phyloP scores from a whole-genome alignment of 92 coral and sea anemone genomes.

The Porites divaricata region DNA sequence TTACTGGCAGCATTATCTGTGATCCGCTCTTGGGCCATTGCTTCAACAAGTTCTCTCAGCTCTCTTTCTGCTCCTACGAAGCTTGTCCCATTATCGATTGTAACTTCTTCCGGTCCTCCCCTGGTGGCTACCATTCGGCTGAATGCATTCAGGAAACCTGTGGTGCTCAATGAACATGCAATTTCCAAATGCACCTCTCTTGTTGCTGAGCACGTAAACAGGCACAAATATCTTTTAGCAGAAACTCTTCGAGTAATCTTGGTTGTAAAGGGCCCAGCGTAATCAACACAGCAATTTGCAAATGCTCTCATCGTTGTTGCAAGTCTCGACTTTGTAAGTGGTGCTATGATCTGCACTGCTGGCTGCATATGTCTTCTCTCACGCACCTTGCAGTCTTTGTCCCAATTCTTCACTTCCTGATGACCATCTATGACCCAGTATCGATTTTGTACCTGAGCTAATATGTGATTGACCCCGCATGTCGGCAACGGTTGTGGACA shows the following conservation, averaged over 20 bases:
- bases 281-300: conserved; percentile 36
- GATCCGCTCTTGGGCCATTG: conserved; percentile 16
- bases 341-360: conserved; percentile 41
- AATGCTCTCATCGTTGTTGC: conserved; percentile 51
- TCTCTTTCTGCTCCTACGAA: neutral
- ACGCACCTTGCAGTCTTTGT: conserved; percentile 10
- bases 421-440: conserved; percentile 25
- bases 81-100: neutral
- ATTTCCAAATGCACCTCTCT: conserved; percentile 44
- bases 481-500: neutral
- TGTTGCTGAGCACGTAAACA: conserved; percentile 35
- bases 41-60: conserved; percentile 16
- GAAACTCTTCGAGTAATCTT: conserved; percentile 42
- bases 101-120: conserved; percentile 18
- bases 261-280: conserved; percentile 38
- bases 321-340: conserved; percentile 20
- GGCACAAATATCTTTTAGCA: conserved; percentile 31
- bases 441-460: conserved; percentile 27
- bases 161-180: conserved; percentile 23
- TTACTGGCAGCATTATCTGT: conserved; percentile 16
- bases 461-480: conserved; percentile 56
- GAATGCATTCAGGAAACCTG: conserved; percentile 30
- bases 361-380: neutral
- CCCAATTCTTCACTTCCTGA: conserved; percentile 33
- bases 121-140: conserved; percentile 25